Evolutionary conservation across 1,140 invertebrate species (phyloP), one percentile per base, ranked within the genome.

Genomic region (Saxidomus purpurata): DNA sequence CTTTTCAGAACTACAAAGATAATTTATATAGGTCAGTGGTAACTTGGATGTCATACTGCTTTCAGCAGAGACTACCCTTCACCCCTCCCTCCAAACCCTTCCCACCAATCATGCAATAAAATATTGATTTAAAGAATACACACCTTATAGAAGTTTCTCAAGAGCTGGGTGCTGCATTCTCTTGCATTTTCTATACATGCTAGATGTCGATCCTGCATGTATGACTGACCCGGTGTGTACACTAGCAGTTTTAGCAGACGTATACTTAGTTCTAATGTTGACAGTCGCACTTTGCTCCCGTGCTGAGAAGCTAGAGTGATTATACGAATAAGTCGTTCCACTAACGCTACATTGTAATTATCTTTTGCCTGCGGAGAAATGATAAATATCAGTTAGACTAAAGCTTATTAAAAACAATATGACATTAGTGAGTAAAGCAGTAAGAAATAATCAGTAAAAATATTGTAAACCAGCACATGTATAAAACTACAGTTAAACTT

Each of bases 131-230:
- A 13, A 31, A 59, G 47, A 11, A 15, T 4, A 49, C 47, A 52
- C 22, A 97, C 97, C 96, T 99, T 99, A 95, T 99, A 99, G 95
- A 99, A 99, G 96, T 98, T 99, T 55, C 98, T 97, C 0, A 99
- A 96, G 19, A 98, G 96, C 28, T 97, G 97, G 55, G 98, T 98
- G 90, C 98, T 98, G 94, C 99, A 98, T 93, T 98, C 98, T 89
- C 97, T 97, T 9, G 98, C 97, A 71, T 97, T 97, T 95, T 98
- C 98, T 19, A 98, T 97, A 15, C 97, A 96, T 19, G 97, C 97
- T 90, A 97, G 96, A 94, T 97, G 97, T 91, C 97, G 85, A 93
- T 98, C 97, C 91, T 96, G 94, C 90, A 97, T 93, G 94, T 96
- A 95, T 95, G 95, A 97, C 92, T 96, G 95, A 96, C 82, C 97